Conservation (phyloP, 2,113 vertebrate genomes). For the Phylloscopus trochiloides region DNA sequence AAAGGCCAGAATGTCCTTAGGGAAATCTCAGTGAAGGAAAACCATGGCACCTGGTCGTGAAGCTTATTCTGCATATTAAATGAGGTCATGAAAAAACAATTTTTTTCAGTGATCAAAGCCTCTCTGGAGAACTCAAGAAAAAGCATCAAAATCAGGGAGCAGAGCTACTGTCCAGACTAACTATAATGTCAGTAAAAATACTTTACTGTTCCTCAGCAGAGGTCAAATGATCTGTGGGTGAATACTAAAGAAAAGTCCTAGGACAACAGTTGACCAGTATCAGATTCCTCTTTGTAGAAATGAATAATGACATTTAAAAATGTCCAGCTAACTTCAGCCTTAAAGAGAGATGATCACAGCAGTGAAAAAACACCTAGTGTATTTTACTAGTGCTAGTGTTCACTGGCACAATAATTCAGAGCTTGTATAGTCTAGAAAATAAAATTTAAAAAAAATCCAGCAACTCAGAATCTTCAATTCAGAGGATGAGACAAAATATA, state of each 20-base stretch:
- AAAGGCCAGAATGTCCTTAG: not conserved
- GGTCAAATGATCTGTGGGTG: not conserved
- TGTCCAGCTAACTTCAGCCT: not conserved
- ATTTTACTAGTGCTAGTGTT: not conserved
- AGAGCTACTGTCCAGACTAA: not conserved
- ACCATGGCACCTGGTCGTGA: not conserved
- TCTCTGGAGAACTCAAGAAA: not conserved
- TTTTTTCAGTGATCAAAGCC: slow-evolving; percentile 17
- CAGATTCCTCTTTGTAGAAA: not conserved
- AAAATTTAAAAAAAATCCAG: fast-evolving
- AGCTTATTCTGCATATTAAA: slow-evolving; percentile 48
- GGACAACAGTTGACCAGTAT: not conserved
- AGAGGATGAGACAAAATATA: not conserved
- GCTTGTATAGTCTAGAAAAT: not conserved
- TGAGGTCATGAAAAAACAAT: slow-evolving; percentile 1
- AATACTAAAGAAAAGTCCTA: not conserved
- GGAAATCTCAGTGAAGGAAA: slow-evolving; percentile 1
- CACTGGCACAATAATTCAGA: not conserved
- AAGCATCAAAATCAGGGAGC: not conserved
- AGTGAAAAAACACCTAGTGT: not conserved
- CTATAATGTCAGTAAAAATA: not conserved
- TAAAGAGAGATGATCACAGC: not conserved
- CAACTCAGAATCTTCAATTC: not conserved
- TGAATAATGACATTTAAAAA: not conserved
- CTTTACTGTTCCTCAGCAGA: not conserved